phyloP scores from a whole-genome alignment of 2,888 invertebrate genomes.

The Coenonympha arcania region DNA sequence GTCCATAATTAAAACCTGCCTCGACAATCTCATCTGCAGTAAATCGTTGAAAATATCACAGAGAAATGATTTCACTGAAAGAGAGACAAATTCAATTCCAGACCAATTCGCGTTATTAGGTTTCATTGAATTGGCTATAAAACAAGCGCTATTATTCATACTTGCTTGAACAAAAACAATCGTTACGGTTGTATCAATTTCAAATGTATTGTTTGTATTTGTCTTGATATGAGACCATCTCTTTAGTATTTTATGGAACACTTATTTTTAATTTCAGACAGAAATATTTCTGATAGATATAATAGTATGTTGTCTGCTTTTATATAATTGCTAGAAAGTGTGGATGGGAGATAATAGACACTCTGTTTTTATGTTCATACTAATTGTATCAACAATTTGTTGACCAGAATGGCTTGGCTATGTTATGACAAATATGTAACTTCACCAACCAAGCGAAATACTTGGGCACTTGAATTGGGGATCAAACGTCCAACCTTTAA shows the following conservation, averaged over 20 bases:
- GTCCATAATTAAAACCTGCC: slow-evolving; percentile 14
- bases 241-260: background rate
- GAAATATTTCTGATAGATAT: too few species aligned
- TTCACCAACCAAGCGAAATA: too few species aligned
- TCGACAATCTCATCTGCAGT: slow-evolving; percentile 21
- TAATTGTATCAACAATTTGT: too few species aligned
- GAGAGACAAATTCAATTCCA: slow-evolving; percentile 21
- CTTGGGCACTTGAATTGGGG: too few species aligned
- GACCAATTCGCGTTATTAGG: slow-evolving; percentile 15
- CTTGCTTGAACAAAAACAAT: background rate
- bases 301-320: too few species aligned
- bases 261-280: too few species aligned
- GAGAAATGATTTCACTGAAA: slow-evolving; percentile 19
- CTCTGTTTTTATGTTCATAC: too few species aligned
- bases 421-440: too few species aligned
- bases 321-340: too few species aligned
- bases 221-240: background rate
- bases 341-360: too few species aligned
- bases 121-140: slow-evolving; percentile 28
- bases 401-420: too few species aligned
- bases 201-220: background rate
- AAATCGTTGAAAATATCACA: slow-evolving; percentile 21
- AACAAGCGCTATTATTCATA: slow-evolving; percentile 15
- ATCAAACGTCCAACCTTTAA: too few species aligned
- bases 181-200: background rate